Evolutionary conservation across 2,113 vertebrate genomes (phyloP), one percentile per base, ranked within the genome.

Genomic region (Lipophrys pholis): DNA sequence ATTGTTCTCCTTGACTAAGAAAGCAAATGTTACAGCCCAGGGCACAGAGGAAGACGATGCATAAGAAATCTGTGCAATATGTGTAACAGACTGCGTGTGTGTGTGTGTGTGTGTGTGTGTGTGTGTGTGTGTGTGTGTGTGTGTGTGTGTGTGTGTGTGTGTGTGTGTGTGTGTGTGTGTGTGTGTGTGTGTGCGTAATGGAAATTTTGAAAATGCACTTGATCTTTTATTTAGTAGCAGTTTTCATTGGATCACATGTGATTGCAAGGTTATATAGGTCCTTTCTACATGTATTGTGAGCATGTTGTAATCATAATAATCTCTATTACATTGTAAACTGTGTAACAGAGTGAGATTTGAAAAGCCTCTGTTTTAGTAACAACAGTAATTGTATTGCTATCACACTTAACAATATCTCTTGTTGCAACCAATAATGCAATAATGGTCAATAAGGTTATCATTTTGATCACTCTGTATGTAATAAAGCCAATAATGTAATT

Each of bases 1-100:
- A 94, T 93, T 93, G 91, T 92, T 93, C 89, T 88, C 85, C 84
- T 87, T 77, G 80, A 92, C 87, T 86, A 89, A 87, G 90, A 89
- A 91, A 87, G 90, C 82, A 91, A 94, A 91, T 87, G 88, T 89
- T 90, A 89, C 89, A 91, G 86, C 88, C 90, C 85, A 85, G 80
- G 81, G 86, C 85, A 49, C 87, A 81, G 76, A 87, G 72, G 71
- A 91, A 83, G 80, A 82, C 68, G 73, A 91, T 61, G 86, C 82
- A 87, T 82, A 76, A 87, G 61, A 89, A 86, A 90, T 86, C 74
- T 73, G 73, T 51, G 40, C 79, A 79, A 67, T 74, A 80, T 86
- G 75, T 83, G 80, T 78, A 30, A 30, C 21, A 30, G 21, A 30
- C 21, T 30, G 21, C 21, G 45, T 51, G 50, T 66, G 61, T 36